Evolutionary conservation across 2,797 vertebrate species (phyloP), one percentile per base, ranked within the genome.

Genomic region (Myotis vivesi): DNA sequence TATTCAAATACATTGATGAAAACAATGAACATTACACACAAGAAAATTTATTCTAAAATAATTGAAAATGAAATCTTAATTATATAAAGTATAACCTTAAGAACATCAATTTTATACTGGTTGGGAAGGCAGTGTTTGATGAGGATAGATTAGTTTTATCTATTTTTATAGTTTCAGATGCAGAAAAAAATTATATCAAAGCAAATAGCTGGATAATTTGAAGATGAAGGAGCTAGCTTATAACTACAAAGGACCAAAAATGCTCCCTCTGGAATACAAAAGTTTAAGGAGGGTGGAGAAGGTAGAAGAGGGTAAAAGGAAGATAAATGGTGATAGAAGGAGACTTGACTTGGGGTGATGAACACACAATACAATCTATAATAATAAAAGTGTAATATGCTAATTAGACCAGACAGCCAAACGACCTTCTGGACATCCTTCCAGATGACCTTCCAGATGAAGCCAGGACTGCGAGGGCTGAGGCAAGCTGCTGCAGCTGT

Each of bases 21-120:
- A 66, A 38, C 17, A 79, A 79, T 30, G 73, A 88, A 75, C 22
- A 53, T 22, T 30, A 44, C n/a, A 57, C 17, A 87, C 16, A 71
- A 76, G 59, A 51, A 81, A 91, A 77, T 68, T 5, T 86, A 53
- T 64, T 64, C 4, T 38, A 64, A 77, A 80, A 38, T 62, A 59
- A 13, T 75, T 95, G 22, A 33, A 82, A 86, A 49, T 79, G 33
- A 92, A 72, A 87, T 64, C 30, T 87, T 59, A 80, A 22, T 87
- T 79, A n/a, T 59, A 84, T 76, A 62, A 59, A 1, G 5, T 55
- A 59, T 12, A 41, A 49, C 44, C 51, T 90, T 92, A 75, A 85
- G 93, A 82, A 38, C 25, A 66, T n/a, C 20, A 41, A 22, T 53
- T 89, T 86, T 66, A 38, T 62, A 33, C 33, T 79, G 44, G 36